Conservation (phyloP, 2,797 vertebrate species). For the Hybognathus amarus region DNA sequence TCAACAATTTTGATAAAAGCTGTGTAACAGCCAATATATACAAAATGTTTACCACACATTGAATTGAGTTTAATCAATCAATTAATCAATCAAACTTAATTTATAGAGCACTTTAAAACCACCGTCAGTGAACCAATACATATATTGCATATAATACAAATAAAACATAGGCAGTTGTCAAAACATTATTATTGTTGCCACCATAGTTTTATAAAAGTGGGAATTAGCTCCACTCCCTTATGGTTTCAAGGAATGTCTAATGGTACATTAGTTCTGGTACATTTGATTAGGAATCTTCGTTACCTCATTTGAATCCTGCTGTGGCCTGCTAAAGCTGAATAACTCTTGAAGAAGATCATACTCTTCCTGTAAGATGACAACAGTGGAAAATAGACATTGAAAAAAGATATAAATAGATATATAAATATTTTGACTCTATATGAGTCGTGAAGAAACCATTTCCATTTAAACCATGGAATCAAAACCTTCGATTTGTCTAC, state of each 20-base stretch:
- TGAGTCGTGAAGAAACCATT: background rate
- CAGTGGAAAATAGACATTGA: background rate
- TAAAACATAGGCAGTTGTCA: too few relatives aligned
- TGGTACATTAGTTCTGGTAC: background rate
- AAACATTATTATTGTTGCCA: background rate
- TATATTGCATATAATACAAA: too few relatives aligned
- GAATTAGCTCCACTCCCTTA: background rate
- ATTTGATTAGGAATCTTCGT: slow-evolving; percentile 19
- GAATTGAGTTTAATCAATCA: background rate
- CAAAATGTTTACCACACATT: background rate
- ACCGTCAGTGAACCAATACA: too few relatives aligned
- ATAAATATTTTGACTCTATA: background rate
- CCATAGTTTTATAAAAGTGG: background rate
- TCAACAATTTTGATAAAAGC: background rate
- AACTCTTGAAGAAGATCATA: slow-evolving; percentile 87
- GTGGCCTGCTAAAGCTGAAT: slow-evolving; percentile 89
- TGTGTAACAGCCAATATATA: background rate
- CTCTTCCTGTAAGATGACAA: slow-evolving; percentile 81
- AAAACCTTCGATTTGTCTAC: background rate
- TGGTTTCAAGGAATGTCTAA: background rate
- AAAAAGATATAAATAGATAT: background rate
- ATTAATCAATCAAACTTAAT: background rate
- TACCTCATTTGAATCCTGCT: slow-evolving; percentile 81
- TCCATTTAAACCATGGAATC: background rate
- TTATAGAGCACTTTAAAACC: too few relatives aligned